Evolutionary conservation across 1,140 invertebrate genomes (phyloP).

Genomic region (Archegozetes longisetosus): DNA sequence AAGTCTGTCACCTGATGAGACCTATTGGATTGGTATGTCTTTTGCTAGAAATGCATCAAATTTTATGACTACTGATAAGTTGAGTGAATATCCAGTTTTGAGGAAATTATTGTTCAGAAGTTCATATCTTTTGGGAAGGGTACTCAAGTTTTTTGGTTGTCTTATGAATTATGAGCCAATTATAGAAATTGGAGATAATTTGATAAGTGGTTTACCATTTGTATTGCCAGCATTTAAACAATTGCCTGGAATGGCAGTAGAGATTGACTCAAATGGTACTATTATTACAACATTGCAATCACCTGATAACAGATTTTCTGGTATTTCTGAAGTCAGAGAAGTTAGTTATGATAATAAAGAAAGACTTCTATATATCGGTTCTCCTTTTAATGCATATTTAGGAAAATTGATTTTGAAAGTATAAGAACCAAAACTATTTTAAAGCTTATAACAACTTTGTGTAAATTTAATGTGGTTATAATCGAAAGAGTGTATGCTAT

Average conservation of each 20-base stretch:
- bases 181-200: background rate
- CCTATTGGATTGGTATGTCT: constrained; percentile 46
- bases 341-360: constrained; percentile 18
- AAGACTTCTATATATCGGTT: constrained; percentile 40
- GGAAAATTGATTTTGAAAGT: too few species aligned
- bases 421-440: too few species aligned
- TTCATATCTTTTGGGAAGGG: constrained; percentile 20
- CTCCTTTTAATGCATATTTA: constrained; percentile 47
- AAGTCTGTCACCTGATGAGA: constrained; percentile 30
- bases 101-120: constrained; percentile 26
- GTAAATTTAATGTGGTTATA: too few species aligned
- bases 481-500: too few species aligned
- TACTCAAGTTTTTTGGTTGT: background rate
- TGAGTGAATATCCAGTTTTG: constrained; percentile 26
- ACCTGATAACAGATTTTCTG: constrained; percentile 24
- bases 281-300: constrained; percentile 35
- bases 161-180: background rate
- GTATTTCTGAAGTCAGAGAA: constrained; percentile 28
- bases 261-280: constrained; percentile 45
- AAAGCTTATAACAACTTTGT: too few species aligned
- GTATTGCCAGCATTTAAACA: background rate
- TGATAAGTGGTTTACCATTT: constrained; percentile 2
- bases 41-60: constrained; percentile 24
- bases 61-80: constrained; percentile 25
- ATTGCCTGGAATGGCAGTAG: constrained; percentile 34